These are phyloP conservation scores for Daubentonia madagascariensis DNA, from an alignment of 2,113 vertebrate species.

Conservation along the genomic window DNA sequence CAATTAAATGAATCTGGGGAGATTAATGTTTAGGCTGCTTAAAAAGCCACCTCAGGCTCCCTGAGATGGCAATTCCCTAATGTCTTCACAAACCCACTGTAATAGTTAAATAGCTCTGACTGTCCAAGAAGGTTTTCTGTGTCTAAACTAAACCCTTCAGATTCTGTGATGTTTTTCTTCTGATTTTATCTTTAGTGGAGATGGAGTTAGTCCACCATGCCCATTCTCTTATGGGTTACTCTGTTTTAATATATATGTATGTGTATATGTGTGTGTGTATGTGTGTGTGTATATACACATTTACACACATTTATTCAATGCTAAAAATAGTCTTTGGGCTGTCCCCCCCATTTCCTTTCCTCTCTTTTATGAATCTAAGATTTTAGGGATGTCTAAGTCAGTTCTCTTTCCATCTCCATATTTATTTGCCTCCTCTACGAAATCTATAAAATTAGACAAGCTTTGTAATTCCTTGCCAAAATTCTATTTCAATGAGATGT, in stretches of 20 bases:
- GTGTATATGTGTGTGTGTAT: not conserved
- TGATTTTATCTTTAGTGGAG: conserved; percentile 40
- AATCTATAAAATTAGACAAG: conserved; percentile 35
- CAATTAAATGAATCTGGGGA: conserved; percentile 23
- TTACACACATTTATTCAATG: not conserved
- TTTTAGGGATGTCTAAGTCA: not conserved
- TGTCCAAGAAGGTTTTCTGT: not conserved
- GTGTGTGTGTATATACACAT: not conserved
- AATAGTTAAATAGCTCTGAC: conserved; percentile 30
- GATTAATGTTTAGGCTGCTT: conserved; percentile 29
- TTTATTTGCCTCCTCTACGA: conserved; percentile 38
- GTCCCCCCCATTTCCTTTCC: not conserved
- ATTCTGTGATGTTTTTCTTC: conserved; percentile 21
- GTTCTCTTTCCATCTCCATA: not conserved
- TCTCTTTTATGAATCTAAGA: not conserved
- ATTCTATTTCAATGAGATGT: conserved; percentile 23
- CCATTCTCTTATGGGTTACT: not conserved
- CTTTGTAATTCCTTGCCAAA: conserved; percentile 23
- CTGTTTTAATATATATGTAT: not conserved
- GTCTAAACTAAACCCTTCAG: conserved; percentile 28
- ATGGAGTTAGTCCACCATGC: not conserved
- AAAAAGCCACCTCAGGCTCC: not conserved
- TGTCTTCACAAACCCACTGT: conserved; percentile 21
- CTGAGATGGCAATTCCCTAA: conserved; percentile 20
- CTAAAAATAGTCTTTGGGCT: not conserved